phyloP scores from a whole-genome alignment of 1,140 invertebrate species.

The fruit fly (Drosophila melanogaster) region Release_6_plus_ISO1_MT NT_033777.3:9766001-9766500 shows the following conservation, averaged over 20 bases:
- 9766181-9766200: neutral
- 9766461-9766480: slow-evolving; percentile 93
- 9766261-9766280: slow-evolving; percentile 34
- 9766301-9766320: slow-evolving; percentile 28
- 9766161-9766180: neutral
- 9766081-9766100: too few relatives aligned
- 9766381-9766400: slow-evolving; percentile 21
- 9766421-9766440: slow-evolving; percentile 27
- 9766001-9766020: neutral
- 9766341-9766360: slow-evolving; percentile 64
- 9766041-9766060: neutral
- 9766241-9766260: slow-evolving; percentile 14
- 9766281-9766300: slow-evolving; percentile 1
- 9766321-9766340: slow-evolving; percentile 65
- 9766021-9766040: neutral
- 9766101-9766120: too few relatives aligned
- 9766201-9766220: slow-evolving; percentile 32
- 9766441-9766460: slow-evolving; percentile 92
- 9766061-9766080: neutral
- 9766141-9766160: neutral
- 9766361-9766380: slow-evolving; percentile 75
- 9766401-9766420: slow-evolving; percentile 10
- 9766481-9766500: slow-evolving; percentile 88
- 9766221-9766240: neutral
- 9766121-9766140: too few relatives aligned